Conservation (phyloP, 2,888 invertebrate genomes). For the Eupithecia inturbata region DNA sequence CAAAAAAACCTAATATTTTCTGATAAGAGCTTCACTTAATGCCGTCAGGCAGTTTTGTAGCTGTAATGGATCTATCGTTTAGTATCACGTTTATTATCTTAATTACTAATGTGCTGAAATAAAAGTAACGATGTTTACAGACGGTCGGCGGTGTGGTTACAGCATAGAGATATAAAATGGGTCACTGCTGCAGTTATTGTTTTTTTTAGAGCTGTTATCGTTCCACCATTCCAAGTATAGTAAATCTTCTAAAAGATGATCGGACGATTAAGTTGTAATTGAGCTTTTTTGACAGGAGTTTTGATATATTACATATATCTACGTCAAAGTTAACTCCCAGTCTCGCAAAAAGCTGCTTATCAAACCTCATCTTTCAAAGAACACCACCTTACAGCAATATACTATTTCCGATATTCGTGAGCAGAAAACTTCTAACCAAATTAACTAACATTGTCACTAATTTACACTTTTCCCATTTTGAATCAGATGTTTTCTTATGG, state of each 20-base stretch:
- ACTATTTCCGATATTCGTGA: background rate
- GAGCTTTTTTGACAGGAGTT: background rate
- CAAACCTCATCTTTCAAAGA: background rate
- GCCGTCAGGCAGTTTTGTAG: conserved; percentile 65
- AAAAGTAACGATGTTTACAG: conserved; percentile 51
- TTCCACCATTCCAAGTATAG: no score
- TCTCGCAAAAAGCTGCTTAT: background rate
- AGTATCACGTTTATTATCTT: conserved; percentile 68
- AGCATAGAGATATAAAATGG: background rate
- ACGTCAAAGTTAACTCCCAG: background rate
- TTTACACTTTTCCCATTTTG: background rate
- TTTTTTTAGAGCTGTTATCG: background rate
- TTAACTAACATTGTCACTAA: background rate
- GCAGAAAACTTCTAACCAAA: background rate
- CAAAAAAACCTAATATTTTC: conserved; percentile 62
- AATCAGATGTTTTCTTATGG: conserved; percentile 8
- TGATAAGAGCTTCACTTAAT: conserved; percentile 61
- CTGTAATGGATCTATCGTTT: conserved; percentile 64
- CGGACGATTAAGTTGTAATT: no score
- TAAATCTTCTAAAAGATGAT: no score
- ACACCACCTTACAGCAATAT: background rate
- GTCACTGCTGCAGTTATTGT: background rate
- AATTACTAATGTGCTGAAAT: conserved; percentile 68
- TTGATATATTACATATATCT: background rate
- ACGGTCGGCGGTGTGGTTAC: background rate